Percentiles rank a stretch among this genome's conserved stretches.
Evolutionary conservation across 2,888 invertebrate species (phyloP).

Genomic region (Acanthosepion lycidas): DNA sequence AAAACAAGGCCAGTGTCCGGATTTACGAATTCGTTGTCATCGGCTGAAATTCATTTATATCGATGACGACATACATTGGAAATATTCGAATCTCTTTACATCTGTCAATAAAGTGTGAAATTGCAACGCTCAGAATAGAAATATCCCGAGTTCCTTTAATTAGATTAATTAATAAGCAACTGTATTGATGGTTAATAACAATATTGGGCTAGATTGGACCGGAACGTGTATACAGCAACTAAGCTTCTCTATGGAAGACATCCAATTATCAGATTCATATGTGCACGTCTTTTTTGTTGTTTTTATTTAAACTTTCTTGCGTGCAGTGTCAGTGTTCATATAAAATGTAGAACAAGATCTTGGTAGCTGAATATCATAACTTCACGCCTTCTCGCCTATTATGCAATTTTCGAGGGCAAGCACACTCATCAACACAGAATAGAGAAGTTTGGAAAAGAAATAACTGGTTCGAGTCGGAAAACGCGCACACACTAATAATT

Average conservation of each 20-base stretch:
- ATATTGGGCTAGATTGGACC: background rate
- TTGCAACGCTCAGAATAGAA: background rate
- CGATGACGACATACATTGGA: background rate
- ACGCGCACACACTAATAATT: no score
- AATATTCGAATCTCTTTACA: background rate
- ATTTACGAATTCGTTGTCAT: background rate
- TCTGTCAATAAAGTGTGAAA: background rate
- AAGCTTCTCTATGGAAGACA: no score
- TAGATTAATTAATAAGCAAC: background rate
- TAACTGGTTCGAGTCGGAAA: no score
- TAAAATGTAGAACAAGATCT: no score
- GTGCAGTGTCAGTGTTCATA: no score
- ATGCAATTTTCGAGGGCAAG: no score
- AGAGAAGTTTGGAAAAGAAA: no score
- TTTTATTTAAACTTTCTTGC: background rate
- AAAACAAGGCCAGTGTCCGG: background rate
- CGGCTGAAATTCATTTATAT: background rate
- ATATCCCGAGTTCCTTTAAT: background rate
- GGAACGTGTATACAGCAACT: background rate
- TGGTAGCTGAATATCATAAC: no score
- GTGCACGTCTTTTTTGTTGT: background rate
- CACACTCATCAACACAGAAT: no score
- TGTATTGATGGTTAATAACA: background rate
- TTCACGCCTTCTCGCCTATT: no score
- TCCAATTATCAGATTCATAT: background rate